Base-by-base conservation (phyloP, 1,140 invertebrate genomes). In the Bombus fervidus region DNA sequence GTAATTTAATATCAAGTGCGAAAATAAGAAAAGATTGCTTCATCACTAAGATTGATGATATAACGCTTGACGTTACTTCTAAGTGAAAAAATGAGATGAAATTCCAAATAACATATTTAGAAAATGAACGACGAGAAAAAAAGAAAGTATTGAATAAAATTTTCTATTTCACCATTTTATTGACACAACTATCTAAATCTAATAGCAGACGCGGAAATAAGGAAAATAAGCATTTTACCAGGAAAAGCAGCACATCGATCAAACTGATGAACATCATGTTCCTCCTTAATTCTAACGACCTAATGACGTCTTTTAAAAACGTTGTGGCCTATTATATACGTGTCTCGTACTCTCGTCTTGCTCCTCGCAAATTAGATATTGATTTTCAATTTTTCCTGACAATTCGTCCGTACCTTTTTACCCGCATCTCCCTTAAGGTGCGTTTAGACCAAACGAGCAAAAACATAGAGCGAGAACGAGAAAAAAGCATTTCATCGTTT, bases 371-470 rank as follows among this genome's bases (percentile, higher is more conserved):
- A 75, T 74, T 75, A 39, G 57, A 73, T 66, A 82, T 82, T 59
- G 81, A 82, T 82, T 82, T 75, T 82, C 39, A 64, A 82, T 82
- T 57, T 37, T 37, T 62, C 12, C 18, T 18, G 4, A 62, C 59
- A n/a, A 76, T 83, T 47, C 47, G 47, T 53, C 18, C 18, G 18
- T 8, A 53, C 5, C 18, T 53, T 53, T 53, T 22, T 22, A 53
- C 47, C 6, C 47, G 18, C 18, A 53, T 6, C 18, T 22, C 47
- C 47, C 47, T 22, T 53, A 53, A 53, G 47, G 18, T 2, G 18
- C 18, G 47, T 53, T 53, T 22, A 22, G 5, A 22, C 6, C 47
- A 53, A 53, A 53, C 18, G 18, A 53, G 18, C 18, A 53, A 53
- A 6, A 53, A 53, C 47, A 53, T 53, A 8, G 18, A 0, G 47